Percentiles rank a stretch among this genome's conserved stretches.
These are phyloP conservation scores for Danaus melanippus DNA, from an alignment of 1,140 invertebrate genomes.

Conservation along the genomic window DNA sequence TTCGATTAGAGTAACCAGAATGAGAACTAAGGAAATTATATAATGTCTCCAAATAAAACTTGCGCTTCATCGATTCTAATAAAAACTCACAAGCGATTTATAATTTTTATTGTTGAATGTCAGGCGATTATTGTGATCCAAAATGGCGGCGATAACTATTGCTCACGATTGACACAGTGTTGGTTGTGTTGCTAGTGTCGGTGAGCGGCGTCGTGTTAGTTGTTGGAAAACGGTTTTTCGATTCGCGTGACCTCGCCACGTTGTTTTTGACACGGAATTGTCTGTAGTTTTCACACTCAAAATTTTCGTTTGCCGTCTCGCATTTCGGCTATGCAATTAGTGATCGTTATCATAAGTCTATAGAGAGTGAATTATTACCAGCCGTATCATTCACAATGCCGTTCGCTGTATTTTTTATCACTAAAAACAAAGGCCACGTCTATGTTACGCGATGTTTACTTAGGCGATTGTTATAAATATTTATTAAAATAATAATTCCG, in stretches of 20 bases:
- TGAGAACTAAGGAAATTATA: too few species aligned
- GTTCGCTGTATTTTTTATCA: too few species aligned
- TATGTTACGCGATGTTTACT: too few species aligned
- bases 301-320: conserved; percentile 38
- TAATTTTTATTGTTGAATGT: conserved; percentile 33
- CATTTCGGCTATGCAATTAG: conserved; percentile 50
- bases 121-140: conserved; percentile 32
- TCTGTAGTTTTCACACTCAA: conserved; percentile 48
- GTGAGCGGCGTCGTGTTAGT: neutral
- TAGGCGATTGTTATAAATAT: conserved; percentile 2
- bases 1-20: too few species aligned
- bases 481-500: neutral
- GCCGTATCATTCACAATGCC: neutral
- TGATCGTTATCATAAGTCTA: conserved; percentile 38
- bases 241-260: conserved; percentile 37
- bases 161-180: conserved; percentile 26
- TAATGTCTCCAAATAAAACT: too few species aligned
- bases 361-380: conserved; percentile 8
- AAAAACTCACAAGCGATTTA: too few species aligned
- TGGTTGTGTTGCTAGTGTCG: neutral
- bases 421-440: too few species aligned
- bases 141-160: conserved; percentile 28
- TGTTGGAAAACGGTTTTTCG: conserved; percentile 19
- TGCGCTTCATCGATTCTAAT: too few species aligned
- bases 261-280: conserved; percentile 42